A percentile compares a stretch with the other conserved stretches of the same genome.
These are phyloP conservation scores for Yponomeuta evonymella DNA, from an alignment of 2,888 invertebrate genomes.

Conservation along the genomic window DNA sequence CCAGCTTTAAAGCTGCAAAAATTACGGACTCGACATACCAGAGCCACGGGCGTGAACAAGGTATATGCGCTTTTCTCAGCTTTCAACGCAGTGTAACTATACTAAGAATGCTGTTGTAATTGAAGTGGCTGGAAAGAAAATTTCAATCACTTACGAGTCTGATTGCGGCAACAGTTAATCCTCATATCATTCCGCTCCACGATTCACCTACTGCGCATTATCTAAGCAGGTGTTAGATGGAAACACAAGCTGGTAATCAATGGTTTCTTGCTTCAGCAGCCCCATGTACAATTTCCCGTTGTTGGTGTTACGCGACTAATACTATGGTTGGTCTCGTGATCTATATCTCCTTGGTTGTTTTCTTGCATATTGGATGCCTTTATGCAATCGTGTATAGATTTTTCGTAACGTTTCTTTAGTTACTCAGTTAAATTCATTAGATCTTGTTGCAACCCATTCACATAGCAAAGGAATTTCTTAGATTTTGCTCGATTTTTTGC, in stretches of 20 bases:
- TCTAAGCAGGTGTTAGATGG: conserved; percentile 11
- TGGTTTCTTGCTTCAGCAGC: neutral
- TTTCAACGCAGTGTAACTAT: neutral
- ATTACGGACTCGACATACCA: neutral
- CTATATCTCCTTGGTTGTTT: conserved; percentile 19
- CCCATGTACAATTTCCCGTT: conserved; percentile 16
- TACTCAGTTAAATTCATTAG: neutral
- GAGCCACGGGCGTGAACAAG: neutral
- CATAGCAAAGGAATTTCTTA: neutral
- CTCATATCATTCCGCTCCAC: neutral
- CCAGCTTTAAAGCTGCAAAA: neutral
- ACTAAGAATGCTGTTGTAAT: neutral
- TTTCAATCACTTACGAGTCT: neutral
- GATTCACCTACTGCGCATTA: neutral
- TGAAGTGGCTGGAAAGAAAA: neutral
- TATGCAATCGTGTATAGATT: conserved; percentile 10
- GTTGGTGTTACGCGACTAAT: conserved; percentile 28
- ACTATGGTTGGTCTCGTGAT: conserved; percentile 24
- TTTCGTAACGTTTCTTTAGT: conserved; percentile 6
- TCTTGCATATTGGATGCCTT: conserved; percentile 11
- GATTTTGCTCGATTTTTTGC: neutral
- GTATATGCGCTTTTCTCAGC: neutral
- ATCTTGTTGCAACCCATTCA: neutral
- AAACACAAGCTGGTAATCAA: conserved; percentile 13
- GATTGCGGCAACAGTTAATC: conserved; percentile 2